Evolutionary conservation across 1,140 invertebrate genomes (phyloP).

Genomic region (Trichomalopsis sarcophagae): DNA sequence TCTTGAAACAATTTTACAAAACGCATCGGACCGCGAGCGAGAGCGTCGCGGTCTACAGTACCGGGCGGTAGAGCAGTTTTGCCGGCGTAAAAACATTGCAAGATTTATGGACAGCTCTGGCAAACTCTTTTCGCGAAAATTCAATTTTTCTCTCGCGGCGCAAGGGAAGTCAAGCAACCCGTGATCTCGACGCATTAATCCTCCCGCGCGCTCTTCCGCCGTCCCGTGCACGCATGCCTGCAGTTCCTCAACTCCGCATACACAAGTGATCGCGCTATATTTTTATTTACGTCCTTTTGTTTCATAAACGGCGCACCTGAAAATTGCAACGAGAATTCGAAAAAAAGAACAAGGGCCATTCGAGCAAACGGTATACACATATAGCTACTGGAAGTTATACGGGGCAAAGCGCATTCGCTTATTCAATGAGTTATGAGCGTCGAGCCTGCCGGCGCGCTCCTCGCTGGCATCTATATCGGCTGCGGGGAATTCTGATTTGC

Average conservation of each 20-base stretch:
- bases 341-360: no score
- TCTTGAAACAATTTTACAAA: slow-evolving; percentile 12
- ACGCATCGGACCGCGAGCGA: background rate
- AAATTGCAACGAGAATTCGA: no score
- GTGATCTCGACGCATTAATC: slow-evolving; percentile 10
- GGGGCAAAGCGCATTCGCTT: background rate
- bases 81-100: background rate
- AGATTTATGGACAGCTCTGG: slow-evolving; percentile 15
- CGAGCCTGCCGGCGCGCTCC: no score
- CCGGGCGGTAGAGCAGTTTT: background rate
- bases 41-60: background rate
- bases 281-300: background rate
- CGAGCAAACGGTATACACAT: no score
- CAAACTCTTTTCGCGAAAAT: slow-evolving; percentile 4
- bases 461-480: background rate
- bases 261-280: background rate
- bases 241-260: background rate
- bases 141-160: slow-evolving; percentile 15
- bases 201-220: background rate
- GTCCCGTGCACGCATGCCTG: background rate
- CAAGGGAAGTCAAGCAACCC: background rate
- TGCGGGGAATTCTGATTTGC: background rate
- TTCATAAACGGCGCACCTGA: background rate
- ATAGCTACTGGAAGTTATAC: no score
- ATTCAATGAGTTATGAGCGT: background rate